Base-by-base conservation (phyloP, 2,113 vertebrate genomes). In the Condylura cristata region DNA sequence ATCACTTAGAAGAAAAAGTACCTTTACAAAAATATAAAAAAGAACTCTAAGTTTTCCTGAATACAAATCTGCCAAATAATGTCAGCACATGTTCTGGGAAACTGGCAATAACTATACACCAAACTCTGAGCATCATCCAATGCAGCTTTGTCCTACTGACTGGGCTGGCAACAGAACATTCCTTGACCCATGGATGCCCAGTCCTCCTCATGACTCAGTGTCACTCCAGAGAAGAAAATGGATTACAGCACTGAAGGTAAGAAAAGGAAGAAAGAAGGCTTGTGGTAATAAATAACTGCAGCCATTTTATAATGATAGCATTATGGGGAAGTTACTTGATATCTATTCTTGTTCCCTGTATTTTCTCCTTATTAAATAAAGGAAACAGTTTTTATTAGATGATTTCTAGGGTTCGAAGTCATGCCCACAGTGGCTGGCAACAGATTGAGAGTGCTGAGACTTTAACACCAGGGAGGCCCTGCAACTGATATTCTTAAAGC, bases 361-460 rank as follows among this genome's bases (percentile, higher is more conserved):
- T 75, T 91, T 81, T 39, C 26, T 92, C 34, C 24, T 34, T 75
- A 91, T 79, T 83, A 89, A 85, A 72, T 61, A 84, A 82, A n/a
- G 14, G 11, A 46, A 75, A 91, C 4, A 91, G 34, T 28, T 74
- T 72, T 53, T 63, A 78, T 28, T 51, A 70, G 28, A 71, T 46
- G 11, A 86, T 89, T 75, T 92, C 46, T 75, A 16, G 48, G 48
- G 48, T 16, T 51, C 48, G 2, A 51, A 51, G 3, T 51, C 3
- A 51, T 51, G 48, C 48, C 48, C 5, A 3, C 48, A 51, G 48
- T 51, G 48, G 16, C 48, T 51, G 48, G 48, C 14, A 17, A 17
- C 5, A 51, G 48, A 13, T 17, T 51, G 48, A 51, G 14, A 65
- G 30, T 6, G 32, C 32, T 65, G 11, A n/a, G 32, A n/a, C 30